These are phyloP conservation scores for Crocallis elinguaria DNA, from an alignment of 2,888 invertebrate species.

Conservation along the genomic window DNA sequence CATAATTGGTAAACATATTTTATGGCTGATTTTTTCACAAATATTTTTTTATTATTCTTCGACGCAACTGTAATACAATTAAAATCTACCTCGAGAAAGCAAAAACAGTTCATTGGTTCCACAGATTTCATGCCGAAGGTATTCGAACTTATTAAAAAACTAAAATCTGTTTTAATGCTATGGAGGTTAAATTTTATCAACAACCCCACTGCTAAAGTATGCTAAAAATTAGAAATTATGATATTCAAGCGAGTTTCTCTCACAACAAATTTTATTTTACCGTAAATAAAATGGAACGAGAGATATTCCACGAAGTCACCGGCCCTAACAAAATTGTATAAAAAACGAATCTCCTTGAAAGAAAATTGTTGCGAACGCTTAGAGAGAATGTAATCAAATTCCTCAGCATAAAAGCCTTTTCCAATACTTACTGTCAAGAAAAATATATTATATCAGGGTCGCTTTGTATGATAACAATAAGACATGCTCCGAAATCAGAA, in stretches of 20 bases:
- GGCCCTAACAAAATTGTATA: slow-evolving; percentile 46
- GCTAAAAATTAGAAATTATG: slow-evolving; percentile 6
- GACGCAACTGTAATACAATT: too few relatives aligned
- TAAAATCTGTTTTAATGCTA: too few relatives aligned
- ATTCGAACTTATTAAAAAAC: too few relatives aligned
- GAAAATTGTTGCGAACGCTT: slow-evolving; percentile 48
- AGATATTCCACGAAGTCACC: slow-evolving; percentile 37
- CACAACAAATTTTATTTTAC: slow-evolving; percentile 17
- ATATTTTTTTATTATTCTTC: too few relatives aligned
- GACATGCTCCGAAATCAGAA: slow-evolving; percentile 39
- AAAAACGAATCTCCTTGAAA: slow-evolving; percentile 46
- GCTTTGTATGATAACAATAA: slow-evolving; percentile 60
- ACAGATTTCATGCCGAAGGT: too few relatives aligned
- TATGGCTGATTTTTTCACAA: too few relatives aligned
- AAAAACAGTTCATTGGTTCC: too few relatives aligned
- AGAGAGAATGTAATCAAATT: slow-evolving; percentile 56
- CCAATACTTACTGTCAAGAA: slow-evolving; percentile 53
- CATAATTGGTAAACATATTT: too few relatives aligned
- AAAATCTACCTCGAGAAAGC: too few relatives aligned
- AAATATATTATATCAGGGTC: slow-evolving; percentile 57
- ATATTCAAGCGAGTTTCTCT: slow-evolving; percentile 24
- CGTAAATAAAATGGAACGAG: slow-evolving; percentile 31
- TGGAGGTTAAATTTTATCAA: too few relatives aligned
- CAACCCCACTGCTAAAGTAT: not conserved
- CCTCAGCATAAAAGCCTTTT: slow-evolving; percentile 48